Conservation (phyloP, 2,888 invertebrate species). For the Ernsta delagoae region DNA sequence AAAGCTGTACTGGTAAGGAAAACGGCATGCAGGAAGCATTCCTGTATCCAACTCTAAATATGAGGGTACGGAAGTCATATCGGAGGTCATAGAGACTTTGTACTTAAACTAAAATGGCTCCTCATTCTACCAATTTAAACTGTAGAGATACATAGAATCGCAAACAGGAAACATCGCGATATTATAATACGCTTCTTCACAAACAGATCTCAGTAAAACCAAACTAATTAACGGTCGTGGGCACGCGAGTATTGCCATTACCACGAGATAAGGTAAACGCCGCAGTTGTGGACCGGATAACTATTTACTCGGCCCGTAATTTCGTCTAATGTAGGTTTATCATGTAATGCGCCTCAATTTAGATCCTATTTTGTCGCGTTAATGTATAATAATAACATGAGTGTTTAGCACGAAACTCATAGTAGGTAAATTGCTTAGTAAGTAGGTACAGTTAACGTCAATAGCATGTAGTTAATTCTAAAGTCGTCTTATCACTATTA, state of each 20-base stretch:
- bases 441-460: no score
- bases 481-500: no score
- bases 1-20: no score
- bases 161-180: constrained; percentile 2
- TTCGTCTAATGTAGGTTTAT: constrained; percentile 29
- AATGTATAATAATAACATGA: neutral
- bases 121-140: neutral
- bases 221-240: constrained; percentile 42
- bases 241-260: constrained; percentile 42
- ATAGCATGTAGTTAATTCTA: no score
- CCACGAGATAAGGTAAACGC: constrained; percentile 36
- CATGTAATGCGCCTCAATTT: constrained; percentile 29
- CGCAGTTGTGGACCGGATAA: constrained; percentile 22
- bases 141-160: neutral
- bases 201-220: constrained; percentile 38
- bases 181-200: constrained; percentile 20
- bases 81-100: neutral
- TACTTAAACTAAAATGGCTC: neutral
- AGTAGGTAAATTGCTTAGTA: neutral
- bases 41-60: no score
- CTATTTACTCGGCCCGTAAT: constrained; percentile 22
- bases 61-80: neutral
- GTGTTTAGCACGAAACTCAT: neutral
- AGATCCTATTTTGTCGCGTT: constrained; percentile 14
- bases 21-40: no score